Evolutionary conservation across 2,113 vertebrate species (phyloP).

Genomic region (Campylorhamphus procurvoides): DNA sequence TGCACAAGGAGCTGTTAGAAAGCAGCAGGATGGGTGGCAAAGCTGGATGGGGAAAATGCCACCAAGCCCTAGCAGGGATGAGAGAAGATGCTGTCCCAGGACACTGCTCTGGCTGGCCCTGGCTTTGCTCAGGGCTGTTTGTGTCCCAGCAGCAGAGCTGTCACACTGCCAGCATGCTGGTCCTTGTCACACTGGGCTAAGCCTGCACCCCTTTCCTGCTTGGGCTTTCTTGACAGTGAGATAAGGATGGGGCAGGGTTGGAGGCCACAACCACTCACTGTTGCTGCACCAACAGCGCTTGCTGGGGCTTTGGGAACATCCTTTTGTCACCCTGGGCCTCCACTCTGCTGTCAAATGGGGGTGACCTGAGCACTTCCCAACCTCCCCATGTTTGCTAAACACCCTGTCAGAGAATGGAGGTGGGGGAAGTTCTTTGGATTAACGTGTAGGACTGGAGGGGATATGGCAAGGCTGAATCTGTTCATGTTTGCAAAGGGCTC

Average conservation of each 20-base stretch:
- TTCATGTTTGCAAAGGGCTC: slow-evolving; percentile 13
- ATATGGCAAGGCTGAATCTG: slow-evolving; percentile 21
- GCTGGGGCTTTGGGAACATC: neutral
- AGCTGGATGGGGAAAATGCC: neutral
- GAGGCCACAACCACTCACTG: neutral
- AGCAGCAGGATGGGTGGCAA: neutral
- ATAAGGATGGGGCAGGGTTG: neutral
- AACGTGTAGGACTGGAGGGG: neutral
- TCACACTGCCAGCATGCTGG: neutral
- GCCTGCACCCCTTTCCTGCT: neutral
- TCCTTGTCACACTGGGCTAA: neutral
- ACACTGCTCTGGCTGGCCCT: neutral
- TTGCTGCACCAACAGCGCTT: rapidly evolving
- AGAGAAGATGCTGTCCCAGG: neutral
- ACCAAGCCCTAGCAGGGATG: neutral
- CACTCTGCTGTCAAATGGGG: neutral
- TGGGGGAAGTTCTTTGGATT: neutral
- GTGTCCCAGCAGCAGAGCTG: neutral
- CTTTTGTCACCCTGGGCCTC: neutral
- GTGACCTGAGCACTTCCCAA: neutral
- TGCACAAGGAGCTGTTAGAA: neutral
- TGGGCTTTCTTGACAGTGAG: neutral
- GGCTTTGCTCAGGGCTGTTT: neutral
- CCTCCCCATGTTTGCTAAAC: neutral
- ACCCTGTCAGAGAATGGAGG: neutral